Percentiles rank a stretch among this genome's conserved stretches.
phyloP scores from a whole-genome alignment of 2,797 vertebrate species.

The Oreortyx pictus region DNA sequence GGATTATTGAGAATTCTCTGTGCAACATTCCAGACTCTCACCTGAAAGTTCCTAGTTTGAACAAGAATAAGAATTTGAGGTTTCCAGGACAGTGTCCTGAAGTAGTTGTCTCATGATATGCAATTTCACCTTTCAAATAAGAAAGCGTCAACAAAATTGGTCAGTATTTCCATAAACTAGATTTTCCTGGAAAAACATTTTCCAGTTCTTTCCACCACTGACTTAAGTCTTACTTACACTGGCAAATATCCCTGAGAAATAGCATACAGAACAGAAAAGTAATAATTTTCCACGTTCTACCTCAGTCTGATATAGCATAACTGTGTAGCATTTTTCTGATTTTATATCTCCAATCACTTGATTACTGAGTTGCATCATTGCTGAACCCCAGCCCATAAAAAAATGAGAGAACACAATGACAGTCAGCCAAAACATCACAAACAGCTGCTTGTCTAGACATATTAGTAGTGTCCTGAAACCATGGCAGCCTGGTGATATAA shows the following conservation, averaged over 20 bases:
- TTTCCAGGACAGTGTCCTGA: neutral
- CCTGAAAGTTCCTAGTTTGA: neutral
- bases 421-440: constrained; percentile 52
- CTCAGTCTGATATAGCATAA: constrained; percentile 41
- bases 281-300: constrained; percentile 12
- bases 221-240: neutral
- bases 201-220: neutral
- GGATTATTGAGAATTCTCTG: neutral
- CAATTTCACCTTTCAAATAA: neutral
- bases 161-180: neutral
- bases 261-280: neutral
- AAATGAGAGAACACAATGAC: constrained; percentile 29
- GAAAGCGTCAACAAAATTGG: neutral
- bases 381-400: constrained; percentile 41
- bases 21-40: neutral
- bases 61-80: neutral
- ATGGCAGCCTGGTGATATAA: neutral
- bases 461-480: constrained; percentile 47
- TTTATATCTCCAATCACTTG: constrained; percentile 50
- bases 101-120: neutral
- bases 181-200: neutral
- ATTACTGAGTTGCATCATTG: constrained; percentile 52
- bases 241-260: neutral
- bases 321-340: constrained; percentile 17
- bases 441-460: constrained; percentile 61